Conservation (phyloP, 2,888 invertebrate species). For the Drosophila atripex region DNA sequence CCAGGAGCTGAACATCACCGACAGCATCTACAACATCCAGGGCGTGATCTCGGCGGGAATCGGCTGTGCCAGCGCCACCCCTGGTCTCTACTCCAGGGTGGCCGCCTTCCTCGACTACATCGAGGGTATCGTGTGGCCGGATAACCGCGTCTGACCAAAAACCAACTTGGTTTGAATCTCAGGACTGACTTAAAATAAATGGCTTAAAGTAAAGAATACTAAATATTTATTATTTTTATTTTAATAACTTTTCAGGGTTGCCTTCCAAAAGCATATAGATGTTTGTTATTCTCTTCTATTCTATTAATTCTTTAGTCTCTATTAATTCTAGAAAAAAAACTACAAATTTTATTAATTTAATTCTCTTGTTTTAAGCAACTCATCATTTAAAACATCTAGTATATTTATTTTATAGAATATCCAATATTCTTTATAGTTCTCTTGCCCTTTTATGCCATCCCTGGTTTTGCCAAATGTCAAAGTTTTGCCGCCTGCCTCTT, state of each 20-base stretch:
- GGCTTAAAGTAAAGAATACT: background rate
- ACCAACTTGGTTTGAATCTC: constrained; percentile 6
- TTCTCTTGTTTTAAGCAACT: too few species aligned
- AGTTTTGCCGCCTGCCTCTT: constrained; percentile 11
- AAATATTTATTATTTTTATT: too few species aligned
- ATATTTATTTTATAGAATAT: too few species aligned
- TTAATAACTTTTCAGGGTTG: too few species aligned
- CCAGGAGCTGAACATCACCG: constrained; percentile 11
- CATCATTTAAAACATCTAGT: too few species aligned
- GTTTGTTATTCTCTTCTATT: too few species aligned
- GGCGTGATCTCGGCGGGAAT: constrained; percentile 81
- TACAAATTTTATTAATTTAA: too few species aligned
- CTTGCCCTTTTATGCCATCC: constrained; percentile 5
- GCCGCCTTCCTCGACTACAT: constrained; percentile 81
- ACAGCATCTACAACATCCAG: constrained; percentile 52
- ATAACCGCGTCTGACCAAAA: constrained; percentile 31
- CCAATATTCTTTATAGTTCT: too few species aligned
- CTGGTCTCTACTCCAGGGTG: constrained; percentile 81
- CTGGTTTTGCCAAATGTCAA: constrained; percentile 32
- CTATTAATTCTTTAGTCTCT: too few species aligned
- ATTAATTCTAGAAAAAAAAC: too few species aligned
- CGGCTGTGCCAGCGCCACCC: constrained; percentile 75
- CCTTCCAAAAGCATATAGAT: too few species aligned
- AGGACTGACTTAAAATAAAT: constrained; percentile 6
- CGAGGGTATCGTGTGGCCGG: constrained; percentile 81